A percentile compares a stretch with the other conserved stretches of the same genome.
phyloP scores from a whole-genome alignment of 2,797 vertebrate genomes.

The Simalia tracyae region DNA sequence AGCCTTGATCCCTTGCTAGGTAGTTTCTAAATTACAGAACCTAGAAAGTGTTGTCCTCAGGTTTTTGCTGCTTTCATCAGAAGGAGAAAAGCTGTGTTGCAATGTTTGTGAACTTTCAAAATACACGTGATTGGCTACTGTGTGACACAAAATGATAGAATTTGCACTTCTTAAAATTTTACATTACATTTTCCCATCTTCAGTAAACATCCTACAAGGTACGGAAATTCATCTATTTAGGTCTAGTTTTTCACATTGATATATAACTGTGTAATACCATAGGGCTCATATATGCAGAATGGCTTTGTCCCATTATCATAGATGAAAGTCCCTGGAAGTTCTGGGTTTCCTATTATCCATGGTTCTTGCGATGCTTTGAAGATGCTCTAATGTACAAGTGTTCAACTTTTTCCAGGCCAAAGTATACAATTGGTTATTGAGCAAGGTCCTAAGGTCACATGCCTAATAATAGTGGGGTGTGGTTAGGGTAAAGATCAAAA shows the following conservation, averaged over 20 bases:
- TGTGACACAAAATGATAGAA: background rate
- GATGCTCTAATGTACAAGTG: background rate
- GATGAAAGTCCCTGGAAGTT: background rate
- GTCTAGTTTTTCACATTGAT: background rate
- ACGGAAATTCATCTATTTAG: background rate
- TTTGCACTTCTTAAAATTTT: background rate
- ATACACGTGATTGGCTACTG: background rate
- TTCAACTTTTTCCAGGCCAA: background rate
- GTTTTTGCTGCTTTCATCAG: background rate
- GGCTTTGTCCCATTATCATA: background rate
- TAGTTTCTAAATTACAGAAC: background rate
- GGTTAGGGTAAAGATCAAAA: background rate
- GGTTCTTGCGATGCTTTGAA: background rate
- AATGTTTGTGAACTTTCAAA: background rate
- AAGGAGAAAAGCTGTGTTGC: background rate
- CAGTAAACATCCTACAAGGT: background rate
- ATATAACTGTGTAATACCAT: background rate
- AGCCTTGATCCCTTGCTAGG: background rate
- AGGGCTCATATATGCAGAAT: background rate
- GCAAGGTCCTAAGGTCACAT: background rate
- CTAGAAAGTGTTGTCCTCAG: background rate
- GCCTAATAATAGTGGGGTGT: background rate
- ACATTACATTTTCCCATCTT: background rate
- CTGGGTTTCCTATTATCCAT: background rate
- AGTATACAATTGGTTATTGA: background rate